Percentiles rank a stretch among this genome's conserved stretches.
phyloP scores from a whole-genome alignment of 2,888 invertebrate species.

The Mesodorylaimus sp. region DNA sequence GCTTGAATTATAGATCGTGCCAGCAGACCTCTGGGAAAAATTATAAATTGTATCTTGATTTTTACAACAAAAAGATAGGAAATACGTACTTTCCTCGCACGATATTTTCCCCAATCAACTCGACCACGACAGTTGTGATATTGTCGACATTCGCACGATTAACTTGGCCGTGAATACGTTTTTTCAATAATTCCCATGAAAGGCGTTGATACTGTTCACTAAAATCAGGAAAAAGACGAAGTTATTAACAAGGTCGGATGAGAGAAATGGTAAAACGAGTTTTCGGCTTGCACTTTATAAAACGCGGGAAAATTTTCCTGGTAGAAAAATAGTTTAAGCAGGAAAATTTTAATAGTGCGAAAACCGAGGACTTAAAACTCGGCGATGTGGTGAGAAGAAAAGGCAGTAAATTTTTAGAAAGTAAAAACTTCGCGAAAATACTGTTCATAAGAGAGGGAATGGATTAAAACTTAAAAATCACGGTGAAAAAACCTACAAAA shows the following conservation, averaged over 20 bases:
- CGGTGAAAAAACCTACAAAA: no score
- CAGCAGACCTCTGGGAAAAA: conserved; percentile 49
- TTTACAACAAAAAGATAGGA: background rate
- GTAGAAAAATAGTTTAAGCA: no score
- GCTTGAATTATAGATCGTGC: conserved; percentile 86
- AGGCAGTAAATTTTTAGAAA: no score
- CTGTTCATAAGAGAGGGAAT: no score
- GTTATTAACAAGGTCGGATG: background rate
- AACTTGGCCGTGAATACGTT: conserved; percentile 88
- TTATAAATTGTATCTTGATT: conserved; percentile 4
- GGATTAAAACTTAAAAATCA: no score
- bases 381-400: no score
- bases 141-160: conserved; percentile 92
- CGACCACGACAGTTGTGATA: conserved; percentile 64
- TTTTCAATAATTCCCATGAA: conserved; percentile 96
- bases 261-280: no score
- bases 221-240: conserved; percentile 13
- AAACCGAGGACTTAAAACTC: no score
- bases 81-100: conserved; percentile 55
- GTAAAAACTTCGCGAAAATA: no score
- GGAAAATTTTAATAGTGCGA: no score
- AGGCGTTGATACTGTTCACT: conserved; percentile 82
- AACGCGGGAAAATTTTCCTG: no score
- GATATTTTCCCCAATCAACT: conserved; percentile 80
- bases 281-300: no score